Conservation (phyloP, 2,888 invertebrate species). For the Agrilus mali region DNA sequence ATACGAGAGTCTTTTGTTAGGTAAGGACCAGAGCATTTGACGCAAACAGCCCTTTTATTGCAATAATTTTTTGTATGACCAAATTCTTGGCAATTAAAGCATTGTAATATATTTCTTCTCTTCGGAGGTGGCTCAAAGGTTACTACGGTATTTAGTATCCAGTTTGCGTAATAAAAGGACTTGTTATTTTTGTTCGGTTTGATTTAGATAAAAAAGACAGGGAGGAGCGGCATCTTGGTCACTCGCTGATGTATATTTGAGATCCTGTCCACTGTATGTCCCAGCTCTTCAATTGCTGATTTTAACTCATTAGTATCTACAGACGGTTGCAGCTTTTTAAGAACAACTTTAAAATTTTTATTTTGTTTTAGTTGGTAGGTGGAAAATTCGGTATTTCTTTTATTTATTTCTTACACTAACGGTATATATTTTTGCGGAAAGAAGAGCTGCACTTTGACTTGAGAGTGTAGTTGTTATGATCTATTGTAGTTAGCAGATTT, state of each 20-base stretch:
- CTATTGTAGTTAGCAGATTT: conserved; percentile 2
- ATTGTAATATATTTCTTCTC: neutral
- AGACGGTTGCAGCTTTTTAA: conserved; percentile 1
- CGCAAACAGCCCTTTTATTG: no score
- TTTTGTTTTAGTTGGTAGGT: conserved; percentile 2
- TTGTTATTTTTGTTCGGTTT: conserved; percentile 4
- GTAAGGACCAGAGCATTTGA: no score
- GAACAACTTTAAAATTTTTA: conserved; percentile 2
- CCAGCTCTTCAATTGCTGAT: conserved; percentile 3
- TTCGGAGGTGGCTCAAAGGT: neutral
- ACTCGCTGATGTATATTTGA: no score
- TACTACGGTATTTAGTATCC: neutral
- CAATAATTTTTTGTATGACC: neutral
- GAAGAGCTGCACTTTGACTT: neutral
- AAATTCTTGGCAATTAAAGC: conserved; percentile 1
- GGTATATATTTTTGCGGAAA: conserved; percentile 1
- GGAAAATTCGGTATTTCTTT: conserved; percentile 1
- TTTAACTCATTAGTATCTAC: conserved; percentile 1
- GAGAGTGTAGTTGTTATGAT: neutral
- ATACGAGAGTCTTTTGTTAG: no score
- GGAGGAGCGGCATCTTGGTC: conserved; percentile 4
- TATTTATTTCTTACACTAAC: neutral
- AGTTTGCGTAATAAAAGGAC: conserved; percentile 1
- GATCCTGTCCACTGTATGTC: no score
- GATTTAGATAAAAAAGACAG: conserved; percentile 4